Percentiles rank a stretch among this genome's conserved stretches.
Conservation (phyloP, 2,113 vertebrate species). For the Gadus macrocephalus region DNA sequence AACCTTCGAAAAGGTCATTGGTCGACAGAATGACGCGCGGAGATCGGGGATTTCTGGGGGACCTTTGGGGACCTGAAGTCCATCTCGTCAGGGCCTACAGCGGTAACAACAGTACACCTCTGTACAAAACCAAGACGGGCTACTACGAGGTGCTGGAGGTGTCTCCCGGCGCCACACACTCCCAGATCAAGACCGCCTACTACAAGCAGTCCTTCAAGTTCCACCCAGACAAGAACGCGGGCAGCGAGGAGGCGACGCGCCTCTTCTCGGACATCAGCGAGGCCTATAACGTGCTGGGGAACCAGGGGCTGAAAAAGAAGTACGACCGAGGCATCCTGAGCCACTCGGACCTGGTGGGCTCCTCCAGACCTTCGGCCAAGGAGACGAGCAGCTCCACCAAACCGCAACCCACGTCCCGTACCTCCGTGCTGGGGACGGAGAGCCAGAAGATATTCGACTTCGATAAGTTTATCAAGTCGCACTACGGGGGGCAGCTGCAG, state of each 20-base stretch:
- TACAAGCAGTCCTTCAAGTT: conserved; percentile 85
- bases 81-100: conserved; percentile 38
- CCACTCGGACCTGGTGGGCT: conserved; percentile 60
- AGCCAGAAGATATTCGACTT: conserved; percentile 69
- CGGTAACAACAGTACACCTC: conserved; percentile 18
- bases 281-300: conserved; percentile 84
- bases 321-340: conserved; percentile 82
- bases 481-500: conserved; percentile 84
- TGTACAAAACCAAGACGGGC: conserved; percentile 62
- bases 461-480: conserved; percentile 80
- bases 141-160: conserved; percentile 83
- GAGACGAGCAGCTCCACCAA: conserved; percentile 8
- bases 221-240: conserved; percentile 84
- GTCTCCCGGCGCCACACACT: conserved; percentile 69
- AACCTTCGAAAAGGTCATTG: too few species aligned
- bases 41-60: not conserved
- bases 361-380: conserved; percentile 29
- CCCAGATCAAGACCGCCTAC: conserved; percentile 87
- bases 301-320: conserved; percentile 72
- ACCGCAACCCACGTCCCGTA: not conserved
- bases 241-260: conserved; percentile 69
- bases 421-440: not conserved
- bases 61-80: not conserved
- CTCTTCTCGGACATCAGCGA: conserved; percentile 81
- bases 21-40: not conserved